phyloP scores from a whole-genome alignment of 2,888 invertebrate species.

The Athrips mouffetella region DNA sequence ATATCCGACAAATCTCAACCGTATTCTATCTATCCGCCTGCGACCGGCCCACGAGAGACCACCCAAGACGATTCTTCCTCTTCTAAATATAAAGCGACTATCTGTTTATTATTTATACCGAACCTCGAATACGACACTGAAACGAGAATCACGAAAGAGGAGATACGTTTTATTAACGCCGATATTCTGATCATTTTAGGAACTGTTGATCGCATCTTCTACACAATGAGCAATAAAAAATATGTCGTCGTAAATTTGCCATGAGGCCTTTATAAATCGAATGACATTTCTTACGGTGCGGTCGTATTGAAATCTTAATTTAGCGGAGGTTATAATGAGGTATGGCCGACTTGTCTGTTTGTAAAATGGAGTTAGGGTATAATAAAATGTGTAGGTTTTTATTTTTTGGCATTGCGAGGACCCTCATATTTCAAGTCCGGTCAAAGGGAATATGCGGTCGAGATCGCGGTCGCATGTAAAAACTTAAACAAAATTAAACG shows the following conservation, averaged over 20 bases:
- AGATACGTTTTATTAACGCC: slow-evolving; percentile 43
- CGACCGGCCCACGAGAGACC: slow-evolving; percentile 55
- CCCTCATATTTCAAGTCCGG: slow-evolving; percentile 66
- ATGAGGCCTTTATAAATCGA: slow-evolving; percentile 44
- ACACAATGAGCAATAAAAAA: slow-evolving; percentile 48
- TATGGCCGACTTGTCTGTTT: slow-evolving; percentile 40
- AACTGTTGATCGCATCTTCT: slow-evolving; percentile 51
- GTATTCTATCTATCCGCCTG: slow-evolving; percentile 59
- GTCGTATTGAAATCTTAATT: slow-evolving; percentile 42
- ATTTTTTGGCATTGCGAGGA: slow-evolving; percentile 48
- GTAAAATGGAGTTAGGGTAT: slow-evolving; percentile 38
- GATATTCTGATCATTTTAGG: slow-evolving; percentile 38
- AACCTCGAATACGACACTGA: slow-evolving; percentile 39
- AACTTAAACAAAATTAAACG: slow-evolving; percentile 27
- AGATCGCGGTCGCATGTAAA: slow-evolving; percentile 39
- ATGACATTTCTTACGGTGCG: slow-evolving; percentile 42
- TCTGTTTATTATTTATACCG: slow-evolving; percentile 58
- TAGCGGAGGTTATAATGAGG: slow-evolving; percentile 52
- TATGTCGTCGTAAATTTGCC: slow-evolving; percentile 49
- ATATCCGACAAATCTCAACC: slow-evolving; percentile 71
- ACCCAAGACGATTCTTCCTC: slow-evolving; percentile 64
- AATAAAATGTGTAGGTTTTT: slow-evolving; percentile 42
- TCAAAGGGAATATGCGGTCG: slow-evolving; percentile 50
- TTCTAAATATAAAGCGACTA: slow-evolving; percentile 63
- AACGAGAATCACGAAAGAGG: slow-evolving; percentile 55